These are phyloP conservation scores for Phyllotis vaccarum DNA, from an alignment of 2,797 vertebrate genomes.

Conservation along the genomic window DNA sequence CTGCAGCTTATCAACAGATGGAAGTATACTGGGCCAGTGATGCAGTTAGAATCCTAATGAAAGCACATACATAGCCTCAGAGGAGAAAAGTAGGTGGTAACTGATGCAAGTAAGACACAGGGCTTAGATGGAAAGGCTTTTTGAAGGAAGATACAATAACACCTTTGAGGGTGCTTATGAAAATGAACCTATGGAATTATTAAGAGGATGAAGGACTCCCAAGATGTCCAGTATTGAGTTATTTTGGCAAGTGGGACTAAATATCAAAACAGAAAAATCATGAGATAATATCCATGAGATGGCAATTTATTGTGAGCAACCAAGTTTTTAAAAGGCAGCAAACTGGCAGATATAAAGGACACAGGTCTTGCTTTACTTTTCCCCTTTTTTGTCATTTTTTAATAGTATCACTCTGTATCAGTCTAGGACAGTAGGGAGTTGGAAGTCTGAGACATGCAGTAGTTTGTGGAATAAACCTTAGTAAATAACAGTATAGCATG, in stretches of 20 bases:
- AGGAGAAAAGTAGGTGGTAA: slow-evolving; percentile 56
- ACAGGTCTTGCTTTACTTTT: slow-evolving; percentile 6
- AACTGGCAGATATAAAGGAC: slow-evolving; percentile 71
- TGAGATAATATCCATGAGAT: neutral
- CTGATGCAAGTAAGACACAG: slow-evolving; percentile 57
- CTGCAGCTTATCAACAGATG: slow-evolving; percentile 81
- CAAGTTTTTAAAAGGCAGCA: slow-evolving; percentile 62
- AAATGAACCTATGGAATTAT: neutral
- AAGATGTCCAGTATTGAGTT: neutral
- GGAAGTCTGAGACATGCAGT: slow-evolving; percentile 76
- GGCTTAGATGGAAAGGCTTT: slow-evolving; percentile 63
- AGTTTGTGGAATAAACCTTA: slow-evolving; percentile 84
- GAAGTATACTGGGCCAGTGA: slow-evolving; percentile 76
- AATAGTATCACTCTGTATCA: slow-evolving; percentile 84
- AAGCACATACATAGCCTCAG: slow-evolving; percentile 6
- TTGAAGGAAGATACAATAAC: slow-evolving; percentile 61
- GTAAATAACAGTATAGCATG: slow-evolving; percentile 86
- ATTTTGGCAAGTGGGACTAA: neutral
- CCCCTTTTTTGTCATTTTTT: slow-evolving; percentile 72
- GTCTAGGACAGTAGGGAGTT: slow-evolving; percentile 79
- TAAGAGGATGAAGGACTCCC: neutral
- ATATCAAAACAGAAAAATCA: neutral
- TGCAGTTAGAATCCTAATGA: slow-evolving; percentile 67
- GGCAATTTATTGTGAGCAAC: neutral
- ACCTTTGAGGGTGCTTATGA: neutral